Conservation (phyloP, 2,797 vertebrate genomes). For the Serranus cabrilla region DNA sequence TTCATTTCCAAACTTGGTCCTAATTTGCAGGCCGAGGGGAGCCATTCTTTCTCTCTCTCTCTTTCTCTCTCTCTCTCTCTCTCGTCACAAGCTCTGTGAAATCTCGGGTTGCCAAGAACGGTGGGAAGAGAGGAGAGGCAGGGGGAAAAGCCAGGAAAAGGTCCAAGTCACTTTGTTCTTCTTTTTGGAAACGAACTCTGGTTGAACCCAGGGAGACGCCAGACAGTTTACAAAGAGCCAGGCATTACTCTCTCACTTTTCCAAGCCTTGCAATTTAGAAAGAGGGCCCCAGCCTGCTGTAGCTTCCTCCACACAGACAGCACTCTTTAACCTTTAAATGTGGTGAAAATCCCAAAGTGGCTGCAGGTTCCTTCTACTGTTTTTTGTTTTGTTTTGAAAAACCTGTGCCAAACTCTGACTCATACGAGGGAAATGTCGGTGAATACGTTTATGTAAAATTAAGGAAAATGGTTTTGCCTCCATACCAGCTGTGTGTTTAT, state of each 20-base stretch:
- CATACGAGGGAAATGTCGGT: slow-evolving; percentile 73
- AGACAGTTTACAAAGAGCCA: slow-evolving; percentile 85
- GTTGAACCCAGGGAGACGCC: slow-evolving; percentile 91
- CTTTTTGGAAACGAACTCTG: slow-evolving; percentile 94
- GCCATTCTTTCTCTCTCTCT: slow-evolving; percentile 43
- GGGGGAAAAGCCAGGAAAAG: slow-evolving; percentile 92
- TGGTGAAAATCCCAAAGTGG: slow-evolving; percentile 67
- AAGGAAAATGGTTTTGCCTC: slow-evolving; percentile 56
- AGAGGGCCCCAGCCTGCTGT: slow-evolving; percentile 73
- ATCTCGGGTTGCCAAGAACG: slow-evolving; percentile 80
- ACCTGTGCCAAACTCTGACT: slow-evolving; percentile 84
- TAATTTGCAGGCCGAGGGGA: slow-evolving; percentile 71
- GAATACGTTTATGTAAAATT: slow-evolving; percentile 73
- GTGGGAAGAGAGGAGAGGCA: slow-evolving; percentile 78
- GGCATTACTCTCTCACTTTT: slow-evolving; percentile 81
- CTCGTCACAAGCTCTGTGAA: slow-evolving; percentile 72
- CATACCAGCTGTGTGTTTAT: slow-evolving; percentile 59
- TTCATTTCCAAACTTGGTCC: slow-evolving; percentile 79
- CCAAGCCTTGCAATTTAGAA: slow-evolving; percentile 79
- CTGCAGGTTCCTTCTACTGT: slow-evolving; percentile 41
- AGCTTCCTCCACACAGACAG: slow-evolving; percentile 75
- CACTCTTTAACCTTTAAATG: slow-evolving; percentile 69
- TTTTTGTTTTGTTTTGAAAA: slow-evolving; percentile 12
- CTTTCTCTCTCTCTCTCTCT: slow-evolving; percentile 58
- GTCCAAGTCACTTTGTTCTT: slow-evolving; percentile 94